phyloP scores from a whole-genome alignment of 2,797 vertebrate genomes.

The Petrocephalus sullivani region DNA sequence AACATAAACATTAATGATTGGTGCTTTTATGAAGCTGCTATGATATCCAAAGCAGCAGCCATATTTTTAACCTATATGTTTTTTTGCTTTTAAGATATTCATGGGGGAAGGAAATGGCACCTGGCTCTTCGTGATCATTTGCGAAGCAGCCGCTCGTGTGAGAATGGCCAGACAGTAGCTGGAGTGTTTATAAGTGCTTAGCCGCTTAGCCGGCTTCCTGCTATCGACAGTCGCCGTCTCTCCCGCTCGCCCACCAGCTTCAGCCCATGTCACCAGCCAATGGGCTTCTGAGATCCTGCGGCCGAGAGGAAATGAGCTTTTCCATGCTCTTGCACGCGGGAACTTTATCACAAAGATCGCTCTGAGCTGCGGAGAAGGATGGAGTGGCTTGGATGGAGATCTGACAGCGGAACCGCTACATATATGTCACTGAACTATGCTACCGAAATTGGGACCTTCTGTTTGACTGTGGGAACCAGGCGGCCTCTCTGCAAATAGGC shows the following conservation, averaged over 20 bases:
- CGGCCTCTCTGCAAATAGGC: slow-evolving; percentile 17
- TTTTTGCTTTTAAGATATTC: background rate
- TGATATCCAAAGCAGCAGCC: background rate
- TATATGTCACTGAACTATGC: slow-evolving; percentile 48
- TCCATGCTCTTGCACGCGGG: slow-evolving; percentile 29
- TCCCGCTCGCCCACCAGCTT: slow-evolving; percentile 18
- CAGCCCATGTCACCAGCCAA: slow-evolving; percentile 3
- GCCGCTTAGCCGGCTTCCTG: background rate
- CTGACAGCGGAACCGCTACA: slow-evolving; percentile 43
- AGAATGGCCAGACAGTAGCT: background rate
- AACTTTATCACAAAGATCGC: slow-evolving; percentile 48
- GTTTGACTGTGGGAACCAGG: slow-evolving; percentile 51
- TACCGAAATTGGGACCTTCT: slow-evolving; percentile 49
- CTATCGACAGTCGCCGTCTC: background rate
- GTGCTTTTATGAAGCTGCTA: background rate
- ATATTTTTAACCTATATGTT: background rate
- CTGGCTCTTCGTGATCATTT: background rate
- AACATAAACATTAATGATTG: background rate
- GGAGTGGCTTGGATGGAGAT: slow-evolving; percentile 50
- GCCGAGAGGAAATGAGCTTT: slow-evolving; percentile 43
- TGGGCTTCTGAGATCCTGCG: slow-evolving; percentile 29
- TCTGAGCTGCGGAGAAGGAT: slow-evolving; percentile 37
- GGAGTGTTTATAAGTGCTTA: background rate
- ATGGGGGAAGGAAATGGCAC: background rate
- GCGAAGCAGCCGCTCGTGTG: background rate